Percentiles rank a stretch among this genome's conserved stretches.
phyloP scores from a whole-genome alignment of 1,140 invertebrate species.

The Calephelis virginiensis region DNA sequence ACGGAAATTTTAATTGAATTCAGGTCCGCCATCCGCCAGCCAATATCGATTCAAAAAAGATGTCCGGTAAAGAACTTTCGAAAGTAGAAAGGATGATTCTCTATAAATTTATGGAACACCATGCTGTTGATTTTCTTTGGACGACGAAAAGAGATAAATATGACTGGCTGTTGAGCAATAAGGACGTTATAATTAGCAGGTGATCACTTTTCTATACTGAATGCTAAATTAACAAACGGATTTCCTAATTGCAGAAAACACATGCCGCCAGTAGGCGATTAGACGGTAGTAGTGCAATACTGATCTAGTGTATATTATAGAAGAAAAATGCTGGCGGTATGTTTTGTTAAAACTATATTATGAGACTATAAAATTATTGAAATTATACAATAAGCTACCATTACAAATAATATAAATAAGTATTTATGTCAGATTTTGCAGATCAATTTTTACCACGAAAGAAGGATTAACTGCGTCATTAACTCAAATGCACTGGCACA shows the following conservation, averaged over 20 bases:
- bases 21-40: conserved; percentile 72
- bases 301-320: too few relatives aligned
- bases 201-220: conserved; percentile 27
- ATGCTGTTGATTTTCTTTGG: conserved; percentile 92
- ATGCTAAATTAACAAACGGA: too few relatives aligned
- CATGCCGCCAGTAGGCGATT: too few relatives aligned
- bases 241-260: too few relatives aligned
- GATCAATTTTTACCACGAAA: conserved; percentile 93
- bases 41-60: conserved; percentile 74
- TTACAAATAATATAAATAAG: conserved; percentile 5
- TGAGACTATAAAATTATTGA: background rate
- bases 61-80: conserved; percentile 55
- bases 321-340: too few relatives aligned
- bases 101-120: conserved; percentile 83
- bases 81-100: conserved; percentile 80
- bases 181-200: conserved; percentile 77
- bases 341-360: too few relatives aligned
- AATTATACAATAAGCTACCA: too few relatives aligned
- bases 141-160: conserved; percentile 90
- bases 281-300: too few relatives aligned
- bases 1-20: conserved; percentile 26
- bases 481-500: conserved; percentile 93
- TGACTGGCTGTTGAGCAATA: conserved; percentile 78
- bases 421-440: conserved; percentile 81
- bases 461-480: conserved; percentile 91